phyloP scores from a whole-genome alignment of 2,113 vertebrate genomes.

The Cairina moschata region DNA sequence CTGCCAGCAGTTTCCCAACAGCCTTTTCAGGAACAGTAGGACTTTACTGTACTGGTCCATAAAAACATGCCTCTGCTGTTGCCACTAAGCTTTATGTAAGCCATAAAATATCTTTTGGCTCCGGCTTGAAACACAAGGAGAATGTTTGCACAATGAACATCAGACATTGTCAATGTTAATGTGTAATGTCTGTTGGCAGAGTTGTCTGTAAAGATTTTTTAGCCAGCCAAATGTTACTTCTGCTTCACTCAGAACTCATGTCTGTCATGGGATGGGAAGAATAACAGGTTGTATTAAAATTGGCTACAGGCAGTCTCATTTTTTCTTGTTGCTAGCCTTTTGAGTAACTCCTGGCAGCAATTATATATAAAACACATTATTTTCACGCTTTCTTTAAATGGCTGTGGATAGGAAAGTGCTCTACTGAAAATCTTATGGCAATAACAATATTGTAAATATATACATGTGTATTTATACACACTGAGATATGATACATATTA shows the following conservation, averaged over 20 bases:
- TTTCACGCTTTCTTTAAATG: slow-evolving; percentile 16
- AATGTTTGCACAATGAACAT: slow-evolving; percentile 55
- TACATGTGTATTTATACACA: too few species aligned
- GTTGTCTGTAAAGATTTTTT: slow-evolving; percentile 59
- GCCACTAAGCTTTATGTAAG: slow-evolving; percentile 57
- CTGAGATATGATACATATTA: neutral
- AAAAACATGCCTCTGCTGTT: slow-evolving; percentile 54
- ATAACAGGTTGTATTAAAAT: slow-evolving; percentile 64
- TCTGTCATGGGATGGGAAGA: slow-evolving; percentile 51
- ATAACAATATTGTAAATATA: neutral
- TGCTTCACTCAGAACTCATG: slow-evolving; percentile 46
- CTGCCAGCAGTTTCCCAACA: neutral
- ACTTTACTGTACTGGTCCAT: slow-evolving; percentile 44
- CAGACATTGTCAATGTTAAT: slow-evolving; percentile 58
- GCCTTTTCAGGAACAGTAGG: slow-evolving; percentile 29
- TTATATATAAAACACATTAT: neutral
- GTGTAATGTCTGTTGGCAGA: slow-evolving; percentile 63
- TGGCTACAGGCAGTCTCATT: slow-evolving; percentile 8
- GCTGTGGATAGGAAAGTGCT: neutral
- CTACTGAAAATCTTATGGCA: neutral
- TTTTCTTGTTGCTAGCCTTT: slow-evolving; percentile 50
- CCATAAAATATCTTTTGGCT: slow-evolving; percentile 60
- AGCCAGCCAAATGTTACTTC: slow-evolving; percentile 64
- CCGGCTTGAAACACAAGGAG: slow-evolving; percentile 49
- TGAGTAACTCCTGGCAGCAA: slow-evolving; percentile 52